Base-by-base conservation (phyloP, 2,797 vertebrate genomes). In the Ceryle rudis region DNA sequence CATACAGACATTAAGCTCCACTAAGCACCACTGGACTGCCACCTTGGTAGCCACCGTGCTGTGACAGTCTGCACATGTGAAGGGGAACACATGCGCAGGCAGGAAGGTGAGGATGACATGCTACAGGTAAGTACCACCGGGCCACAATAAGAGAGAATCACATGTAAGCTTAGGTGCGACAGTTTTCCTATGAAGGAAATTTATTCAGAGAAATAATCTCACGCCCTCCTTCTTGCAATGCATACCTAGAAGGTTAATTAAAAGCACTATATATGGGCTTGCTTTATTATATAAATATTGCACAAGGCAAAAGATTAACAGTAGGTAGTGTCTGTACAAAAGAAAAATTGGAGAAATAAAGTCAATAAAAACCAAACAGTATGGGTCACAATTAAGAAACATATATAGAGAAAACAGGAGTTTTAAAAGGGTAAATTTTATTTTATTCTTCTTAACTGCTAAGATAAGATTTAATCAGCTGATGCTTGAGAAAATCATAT, bases 1-100 rank as follows among this genome's bases (percentile, higher is more conserved):
- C 1, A 10, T 35, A 31, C 42, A 67, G 51, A 46, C 10, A 39
- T 74, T 78, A 81, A 81, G 23, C n/a, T 87, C 31, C 39, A 14
- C 28, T 19, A 44, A 74, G 55, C 54, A 23, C 31, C 3, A 1
- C n/a, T 26, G 55, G 49, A 33, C 55, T 44, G 39, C 25, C 79
- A 57, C 46, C 55, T 75, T 0, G 0, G 44, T 0, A 84, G 77
- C n/a, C 66, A 37, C 61, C 1, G 3, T 33, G 61, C 57, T 61
- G 23, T 15, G 72, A 67, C 20, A 0, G 0, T 20, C 21, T 39
- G 37, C 2, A 0, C 2, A 26, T 15, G 33, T 11, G 31, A 81
- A 35, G 47, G 20, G 39, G 37, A 84, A n/a, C 55, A 35, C 10
- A 16, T 49, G 33, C 2, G 52, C 42, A 39, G 65, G 69, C 64